Base-by-base conservation (phyloP, 1,140 invertebrate genomes). In the Hycleus phaleratus region DNA sequence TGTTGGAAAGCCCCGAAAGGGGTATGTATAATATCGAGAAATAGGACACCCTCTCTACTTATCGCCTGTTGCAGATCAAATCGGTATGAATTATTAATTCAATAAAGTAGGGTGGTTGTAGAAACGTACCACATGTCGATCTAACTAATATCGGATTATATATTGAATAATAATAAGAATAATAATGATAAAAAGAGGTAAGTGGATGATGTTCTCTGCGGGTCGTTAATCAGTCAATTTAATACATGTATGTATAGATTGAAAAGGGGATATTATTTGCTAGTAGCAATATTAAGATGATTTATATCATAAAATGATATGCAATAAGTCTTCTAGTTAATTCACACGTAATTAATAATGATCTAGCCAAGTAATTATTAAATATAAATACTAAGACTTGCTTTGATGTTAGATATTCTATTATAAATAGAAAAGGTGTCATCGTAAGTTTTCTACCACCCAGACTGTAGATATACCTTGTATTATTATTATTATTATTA, bases 341-440 rank as follows among this genome's bases (percentile, higher is more conserved):
- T 55, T 45, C 44, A 32, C 42, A 45, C 32, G 8, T 45, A 42
- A 45, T 57, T 49, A 57, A 24, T 48, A 48, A 43, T 47, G 45
- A 55, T 46, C 44, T 47, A 38, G 4, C 39, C 39, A 25, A 47
- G 40, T 52, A 48, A 46, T 56, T 48, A 48, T 40, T 39, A 43
- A 32, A 47, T 56, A 56, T 56, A 56, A 56, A 48, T 48, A 56
- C 49, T 48, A 56, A 56, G 38, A 47, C 45, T 12, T 38, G 49
- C 46, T 48, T 56, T 56, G 46, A 48, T 49, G 54, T 56, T 56
- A 18, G 18, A 18, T 18, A 18, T 18, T 18, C 18, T 18, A 18
- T 32, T 32, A 53, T 53, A 53, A 53, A 53, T 53, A 53, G 51
- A 46, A 53, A 46, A 24, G 42, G 48, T 49, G 51, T 32, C 32